Evolutionary conservation across 64 coral and sea anemone species (phyloP).

Genomic region (Stylophora pistillata): DNA sequence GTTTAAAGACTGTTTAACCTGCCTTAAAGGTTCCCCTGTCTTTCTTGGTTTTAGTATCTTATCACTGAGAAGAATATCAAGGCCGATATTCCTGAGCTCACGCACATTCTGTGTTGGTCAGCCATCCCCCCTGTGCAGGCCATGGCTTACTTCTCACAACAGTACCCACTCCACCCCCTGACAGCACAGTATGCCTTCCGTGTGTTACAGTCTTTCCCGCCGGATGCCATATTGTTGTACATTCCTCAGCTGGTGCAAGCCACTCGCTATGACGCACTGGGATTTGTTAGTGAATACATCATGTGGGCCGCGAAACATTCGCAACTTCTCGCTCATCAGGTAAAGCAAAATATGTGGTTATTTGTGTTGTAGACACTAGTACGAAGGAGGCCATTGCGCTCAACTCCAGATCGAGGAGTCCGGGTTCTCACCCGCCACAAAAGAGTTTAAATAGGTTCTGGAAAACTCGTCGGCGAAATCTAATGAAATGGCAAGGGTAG

Average conservation of each 20-base stretch:
- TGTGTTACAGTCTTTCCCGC: constrained; percentile 93
- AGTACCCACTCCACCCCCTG: constrained; percentile 90
- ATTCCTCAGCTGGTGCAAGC: constrained; percentile 96
- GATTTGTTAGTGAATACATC: constrained; percentile 95
- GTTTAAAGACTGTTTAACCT: too few species aligned
- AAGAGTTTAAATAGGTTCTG: too few species aligned
- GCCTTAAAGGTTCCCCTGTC: too few species aligned
- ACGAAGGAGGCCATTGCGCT: too few species aligned
- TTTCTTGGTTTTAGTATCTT: constrained; percentile 61
- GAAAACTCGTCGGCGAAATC: too few species aligned
- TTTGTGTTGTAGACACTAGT: neutral
- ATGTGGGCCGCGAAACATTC: constrained; percentile 91
- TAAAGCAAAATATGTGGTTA: constrained; percentile 7
- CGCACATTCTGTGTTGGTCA: constrained; percentile 87
- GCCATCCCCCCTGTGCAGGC: constrained; percentile 92
- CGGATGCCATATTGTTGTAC: constrained; percentile 88
- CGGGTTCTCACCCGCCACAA: neutral
- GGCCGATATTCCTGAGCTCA: constrained; percentile 84
- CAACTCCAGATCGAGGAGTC: neutral
- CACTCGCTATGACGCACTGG: constrained; percentile 86
- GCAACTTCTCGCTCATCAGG: constrained; percentile 97
- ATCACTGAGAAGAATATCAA: constrained; percentile 86
- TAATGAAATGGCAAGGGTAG: too few species aligned
- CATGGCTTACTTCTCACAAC: constrained; percentile 92
- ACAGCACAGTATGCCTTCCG: constrained; percentile 96